Evolutionary conservation across 92 coral and sea anemone genomes (phyloP).

Genomic region (Siderastrea radians): DNA sequence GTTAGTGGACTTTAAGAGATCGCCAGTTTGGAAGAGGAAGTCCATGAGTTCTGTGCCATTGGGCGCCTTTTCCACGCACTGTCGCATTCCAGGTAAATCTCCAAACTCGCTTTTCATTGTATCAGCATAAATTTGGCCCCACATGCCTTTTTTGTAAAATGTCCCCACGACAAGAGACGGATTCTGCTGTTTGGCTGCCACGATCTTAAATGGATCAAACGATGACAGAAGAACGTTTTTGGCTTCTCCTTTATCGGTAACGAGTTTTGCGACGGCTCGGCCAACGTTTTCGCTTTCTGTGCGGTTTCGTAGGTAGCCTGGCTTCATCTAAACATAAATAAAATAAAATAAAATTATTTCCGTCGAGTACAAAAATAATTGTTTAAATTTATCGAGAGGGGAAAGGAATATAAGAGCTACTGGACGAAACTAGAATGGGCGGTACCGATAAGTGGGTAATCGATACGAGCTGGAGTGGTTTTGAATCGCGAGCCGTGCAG

Average conservation of each 20-base stretch:
- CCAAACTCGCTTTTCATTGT: slow-evolving; percentile 32
- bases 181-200: slow-evolving; percentile 74
- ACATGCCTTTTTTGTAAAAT: slow-evolving; percentile 68
- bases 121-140: slow-evolving; percentile 50
- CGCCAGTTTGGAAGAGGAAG: no score
- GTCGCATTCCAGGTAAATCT: slow-evolving; percentile 70
- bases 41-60: no score
- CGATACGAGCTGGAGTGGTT: no score
- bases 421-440: no score
- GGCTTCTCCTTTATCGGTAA: slow-evolving; percentile 69
- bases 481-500: no score
- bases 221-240: slow-evolving; percentile 81
- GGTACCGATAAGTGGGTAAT: no score
- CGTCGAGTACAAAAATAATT: background rate
- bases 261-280: slow-evolving; percentile 82
- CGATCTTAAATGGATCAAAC: slow-evolving; percentile 88
- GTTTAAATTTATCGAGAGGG: background rate
- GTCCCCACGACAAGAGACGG: slow-evolving; percentile 73
- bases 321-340: slow-evolving; percentile 74
- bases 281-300: slow-evolving; percentile 82
- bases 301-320: slow-evolving; percentile 72
- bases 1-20: no score
- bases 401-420: no score
- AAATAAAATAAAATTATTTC: background rate
- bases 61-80: slow-evolving; percentile 62